phyloP scores from a whole-genome alignment of 2,888 invertebrate species.

The Mactromeris polynyma region DNA sequence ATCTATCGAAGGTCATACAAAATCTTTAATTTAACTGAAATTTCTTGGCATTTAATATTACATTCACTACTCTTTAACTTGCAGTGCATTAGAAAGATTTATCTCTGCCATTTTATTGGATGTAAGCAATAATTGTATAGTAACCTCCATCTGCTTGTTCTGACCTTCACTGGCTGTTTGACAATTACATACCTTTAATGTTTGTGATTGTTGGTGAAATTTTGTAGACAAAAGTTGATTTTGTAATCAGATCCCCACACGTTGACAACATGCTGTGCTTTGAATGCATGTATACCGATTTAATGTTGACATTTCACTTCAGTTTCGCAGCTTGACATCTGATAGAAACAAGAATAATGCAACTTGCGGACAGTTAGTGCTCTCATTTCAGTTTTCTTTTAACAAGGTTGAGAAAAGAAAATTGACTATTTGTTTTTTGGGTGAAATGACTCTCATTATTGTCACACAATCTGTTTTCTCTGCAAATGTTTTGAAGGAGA shows the following conservation, averaged over 20 bases:
- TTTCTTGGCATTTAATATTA: too few species aligned
- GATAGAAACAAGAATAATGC: background rate
- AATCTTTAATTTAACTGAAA: too few species aligned
- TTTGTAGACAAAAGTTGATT: background rate
- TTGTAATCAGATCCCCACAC: slow-evolving; percentile 5
- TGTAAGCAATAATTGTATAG: too few species aligned
- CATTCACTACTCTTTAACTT: too few species aligned
- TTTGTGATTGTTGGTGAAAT: background rate
- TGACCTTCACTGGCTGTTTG: background rate
- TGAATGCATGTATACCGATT: slow-evolving; percentile 29
- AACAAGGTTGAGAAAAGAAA: background rate
- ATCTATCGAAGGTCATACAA: too few species aligned
- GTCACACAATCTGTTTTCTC: background rate
- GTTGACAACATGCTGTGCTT: slow-evolving; percentile 43
- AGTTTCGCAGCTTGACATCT: slow-evolving; percentile 25
- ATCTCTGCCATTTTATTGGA: too few species aligned
- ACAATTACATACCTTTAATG: background rate
- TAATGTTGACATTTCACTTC: slow-evolving; percentile 39
- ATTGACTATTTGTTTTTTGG: background rate
- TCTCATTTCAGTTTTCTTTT: background rate
- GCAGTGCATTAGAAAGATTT: too few species aligned
- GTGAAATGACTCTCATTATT: background rate
- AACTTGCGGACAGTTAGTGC: background rate
- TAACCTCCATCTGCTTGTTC: background rate
- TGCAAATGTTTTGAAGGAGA: background rate